These are phyloP conservation scores for Matsumurasca onukii DNA, from an alignment of 1,140 invertebrate genomes.

Conservation along the genomic window DNA sequence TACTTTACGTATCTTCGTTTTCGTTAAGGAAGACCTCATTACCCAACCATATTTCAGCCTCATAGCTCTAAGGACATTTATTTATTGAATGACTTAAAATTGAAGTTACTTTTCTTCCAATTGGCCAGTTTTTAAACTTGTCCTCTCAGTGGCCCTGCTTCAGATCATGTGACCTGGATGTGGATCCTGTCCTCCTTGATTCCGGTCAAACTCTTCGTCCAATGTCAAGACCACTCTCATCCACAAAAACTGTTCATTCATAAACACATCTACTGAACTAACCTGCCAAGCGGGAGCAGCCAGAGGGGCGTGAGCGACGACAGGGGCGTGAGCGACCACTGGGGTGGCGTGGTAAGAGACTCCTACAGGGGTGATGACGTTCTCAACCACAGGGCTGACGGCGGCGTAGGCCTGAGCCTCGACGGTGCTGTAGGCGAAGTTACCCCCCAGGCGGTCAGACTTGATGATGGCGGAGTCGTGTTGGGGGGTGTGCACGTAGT, in stretches of 20 bases:
- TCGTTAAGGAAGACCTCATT: too few species aligned
- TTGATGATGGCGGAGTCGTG: conserved; percentile 56
- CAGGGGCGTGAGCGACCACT: conserved; percentile 3
- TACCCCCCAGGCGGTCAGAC: conserved; percentile 53
- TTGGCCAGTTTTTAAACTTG: too few species aligned
- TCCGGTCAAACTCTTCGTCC: too few species aligned
- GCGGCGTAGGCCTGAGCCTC: conserved; percentile 56
- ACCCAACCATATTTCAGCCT: too few species aligned
- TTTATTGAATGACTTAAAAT: too few species aligned
- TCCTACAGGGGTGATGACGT: conserved; percentile 40
- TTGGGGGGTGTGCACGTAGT: conserved; percentile 50
- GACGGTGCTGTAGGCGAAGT: conserved; percentile 57
- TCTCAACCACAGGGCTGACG: conserved; percentile 49
- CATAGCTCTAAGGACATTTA: too few species aligned
- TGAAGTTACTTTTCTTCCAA: too few species aligned
- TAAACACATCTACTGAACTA: not conserved
- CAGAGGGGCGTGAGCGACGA: not conserved
- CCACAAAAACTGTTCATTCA: not conserved
- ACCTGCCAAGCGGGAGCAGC: not conserved
- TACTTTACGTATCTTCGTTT: too few species aligned
- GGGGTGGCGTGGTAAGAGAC: conserved; percentile 41
- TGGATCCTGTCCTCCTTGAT: too few species aligned
- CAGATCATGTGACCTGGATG: too few species aligned
- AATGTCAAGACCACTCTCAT: too few species aligned
- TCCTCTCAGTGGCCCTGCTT: too few species aligned